These are phyloP conservation scores for Mythimna ferrago DNA, from an alignment of 2,888 invertebrate genomes.

Conservation along the genomic window DNA sequence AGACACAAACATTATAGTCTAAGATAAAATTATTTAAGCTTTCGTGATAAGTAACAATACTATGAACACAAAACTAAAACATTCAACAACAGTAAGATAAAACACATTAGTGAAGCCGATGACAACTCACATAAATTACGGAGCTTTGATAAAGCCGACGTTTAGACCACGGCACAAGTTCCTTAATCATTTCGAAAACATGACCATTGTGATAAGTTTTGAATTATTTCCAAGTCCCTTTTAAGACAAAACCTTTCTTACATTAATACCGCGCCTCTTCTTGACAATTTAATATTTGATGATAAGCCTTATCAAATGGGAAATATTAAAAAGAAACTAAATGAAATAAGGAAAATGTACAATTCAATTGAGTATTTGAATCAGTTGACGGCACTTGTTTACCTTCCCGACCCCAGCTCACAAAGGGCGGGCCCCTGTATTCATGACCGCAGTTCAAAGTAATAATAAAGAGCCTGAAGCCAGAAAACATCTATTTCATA, in stretches of 20 bases:
- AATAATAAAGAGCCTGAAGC: slow-evolving; percentile 90
- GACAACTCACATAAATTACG: slow-evolving; percentile 80
- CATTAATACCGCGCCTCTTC: slow-evolving; percentile 30
- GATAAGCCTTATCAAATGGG: slow-evolving; percentile 52
- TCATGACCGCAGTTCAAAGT: slow-evolving; percentile 84
- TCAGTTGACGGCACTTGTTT: slow-evolving; percentile 86
- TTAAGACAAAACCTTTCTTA: slow-evolving; percentile 51
- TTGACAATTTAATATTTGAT: slow-evolving; percentile 46
- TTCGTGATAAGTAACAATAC: slow-evolving; percentile 52
- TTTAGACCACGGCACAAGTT: slow-evolving; percentile 71
- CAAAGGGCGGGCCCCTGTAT: slow-evolving; percentile 76
- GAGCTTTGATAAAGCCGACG: slow-evolving; percentile 82
- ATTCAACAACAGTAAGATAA: slow-evolving; percentile 73
- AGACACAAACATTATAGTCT: slow-evolving; percentile 36
- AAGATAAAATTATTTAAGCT: slow-evolving; percentile 54
- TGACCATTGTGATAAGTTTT: slow-evolving; percentile 69
- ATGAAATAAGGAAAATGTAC: slow-evolving; percentile 78
- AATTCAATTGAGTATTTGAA: slow-evolving; percentile 83
- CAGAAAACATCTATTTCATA: slow-evolving; percentile 90
- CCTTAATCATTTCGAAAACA: slow-evolving; percentile 76
- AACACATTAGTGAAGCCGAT: slow-evolving; percentile 76
- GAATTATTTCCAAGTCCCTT: slow-evolving; percentile 52
- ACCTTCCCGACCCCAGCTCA: slow-evolving; percentile 82
- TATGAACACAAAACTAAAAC: slow-evolving; percentile 56
- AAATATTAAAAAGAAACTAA: slow-evolving; percentile 72